Conservation (phyloP, 2,113 vertebrate genomes). For the Cyprinodon brontotheroides region DNA sequence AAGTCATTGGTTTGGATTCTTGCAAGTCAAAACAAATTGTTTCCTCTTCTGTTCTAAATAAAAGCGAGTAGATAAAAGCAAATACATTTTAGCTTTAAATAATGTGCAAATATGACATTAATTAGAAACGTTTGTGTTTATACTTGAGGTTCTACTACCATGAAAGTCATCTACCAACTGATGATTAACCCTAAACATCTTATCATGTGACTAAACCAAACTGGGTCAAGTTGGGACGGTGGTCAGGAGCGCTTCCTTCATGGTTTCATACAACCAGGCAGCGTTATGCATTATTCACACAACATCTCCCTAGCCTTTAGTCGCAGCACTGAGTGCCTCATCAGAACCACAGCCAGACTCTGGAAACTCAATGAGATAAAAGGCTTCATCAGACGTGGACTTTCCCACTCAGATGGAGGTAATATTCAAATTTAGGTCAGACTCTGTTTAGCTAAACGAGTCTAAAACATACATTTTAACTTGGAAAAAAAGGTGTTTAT, state of each 20-base stretch:
- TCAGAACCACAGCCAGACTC: constrained; percentile 28
- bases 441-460: constrained; percentile 10
- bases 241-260: constrained; percentile 12
- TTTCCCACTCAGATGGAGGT: constrained; percentile 28
- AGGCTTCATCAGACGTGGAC: constrained; percentile 46
- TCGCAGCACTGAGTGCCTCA: constrained; percentile 33
- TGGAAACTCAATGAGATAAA: constrained; percentile 46
- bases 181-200: neutral
- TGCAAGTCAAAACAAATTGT: too few relatives aligned
- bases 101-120: neutral
- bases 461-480: constrained; percentile 6
- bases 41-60: too few relatives aligned
- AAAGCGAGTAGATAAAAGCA: too few relatives aligned
- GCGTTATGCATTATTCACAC: constrained; percentile 52
- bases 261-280: constrained; percentile 14
- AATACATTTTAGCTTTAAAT: neutral
- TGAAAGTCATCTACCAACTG: constrained; percentile 12
- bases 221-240: constrained; percentile 46
- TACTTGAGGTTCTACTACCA: neutral
- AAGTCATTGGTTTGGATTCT: too few relatives aligned
- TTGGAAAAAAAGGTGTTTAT: neutral
- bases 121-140: constrained; percentile 26
- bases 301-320: constrained; percentile 22
- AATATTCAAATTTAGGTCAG: constrained; percentile 44
- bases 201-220: constrained; percentile 47